Evolutionary conservation across 2,113 vertebrate genomes (phyloP).

Genomic region (Toxostoma redivivum): DNA sequence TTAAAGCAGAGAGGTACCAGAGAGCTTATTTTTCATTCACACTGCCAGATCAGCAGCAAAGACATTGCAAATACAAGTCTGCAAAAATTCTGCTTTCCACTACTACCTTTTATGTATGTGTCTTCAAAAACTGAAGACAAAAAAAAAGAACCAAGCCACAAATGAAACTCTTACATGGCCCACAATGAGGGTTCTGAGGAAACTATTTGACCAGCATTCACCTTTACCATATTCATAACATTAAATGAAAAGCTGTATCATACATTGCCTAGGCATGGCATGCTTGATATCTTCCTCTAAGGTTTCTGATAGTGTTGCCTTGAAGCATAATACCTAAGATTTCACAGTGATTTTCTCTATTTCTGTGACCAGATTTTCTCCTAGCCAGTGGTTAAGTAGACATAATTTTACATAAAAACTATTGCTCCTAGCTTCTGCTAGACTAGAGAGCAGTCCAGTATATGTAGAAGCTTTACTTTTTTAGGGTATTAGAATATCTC

Average conservation of each 20-base stretch:
- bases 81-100: not conserved
- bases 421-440: not conserved
- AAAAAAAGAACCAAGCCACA: not conserved
- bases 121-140: not conserved
- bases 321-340: not conserved
- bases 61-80: not conserved
- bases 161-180: fast-evolving
- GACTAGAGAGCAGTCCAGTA: not conserved
- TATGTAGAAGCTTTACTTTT: not conserved
- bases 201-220: not conserved
- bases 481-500: not conserved
- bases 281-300: not conserved
- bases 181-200: not conserved
- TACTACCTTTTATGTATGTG: not conserved
- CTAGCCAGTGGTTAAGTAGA: not conserved
- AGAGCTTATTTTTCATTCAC: not conserved
- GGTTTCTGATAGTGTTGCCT: not conserved
- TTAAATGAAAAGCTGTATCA: not conserved
- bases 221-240: not conserved
- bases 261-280: not conserved
- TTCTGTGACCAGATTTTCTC: not conserved
- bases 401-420: not conserved
- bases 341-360: not conserved
- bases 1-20: not conserved
- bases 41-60: not conserved